Base-by-base conservation (phyloP, 1,140 invertebrate genomes). In the Himalopsyche phryganea region DNA sequence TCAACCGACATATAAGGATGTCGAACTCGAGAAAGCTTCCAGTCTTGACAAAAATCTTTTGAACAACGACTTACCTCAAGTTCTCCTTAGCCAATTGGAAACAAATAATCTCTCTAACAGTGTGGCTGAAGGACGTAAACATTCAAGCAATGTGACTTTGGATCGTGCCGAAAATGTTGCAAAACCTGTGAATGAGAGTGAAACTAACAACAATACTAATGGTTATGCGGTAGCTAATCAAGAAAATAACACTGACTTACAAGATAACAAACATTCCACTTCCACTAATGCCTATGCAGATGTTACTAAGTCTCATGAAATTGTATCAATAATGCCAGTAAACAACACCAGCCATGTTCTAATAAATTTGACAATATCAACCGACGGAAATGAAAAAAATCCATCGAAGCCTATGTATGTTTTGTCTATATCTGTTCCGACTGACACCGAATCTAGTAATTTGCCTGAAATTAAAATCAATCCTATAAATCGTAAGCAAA, bases 321-420 rank as follows among this genome's bases (percentile, higher is more conserved):
- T 23, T 42, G 32, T 52, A 41, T 41, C 50, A 42, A 32, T 42
- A 47, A 20, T 50, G 53, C 19, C 44, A 53, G 33, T 44, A 13
- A 51, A 60, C 50, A 50, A 23, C 38, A 45, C 65, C 52, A 84
- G 83, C 73, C 78, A 81, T 58, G 78, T 90, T 60, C 75, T 87
- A 60, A 85, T 90, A 44, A 90, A 90, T 74, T 77, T 90, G 52
- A 88, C 87, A 2, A 88, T 90, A 66, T 81, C 83, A 14, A 82
- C 83, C 14, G 84, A 85, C 63, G 80, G 82, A 61, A 78, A 76
- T 60, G 72, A 77, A 57, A 73, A 71, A 66, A 74, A 75, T 65
- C 70, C 74, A 62, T 77, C 79, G 64, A 82, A 83, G 65, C 84
- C 85, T 38, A 72, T 89, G 57, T 89, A 88, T 75, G 81, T 87